Evolutionary conservation across 2,888 invertebrate genomes (phyloP), one percentile per base, ranked within the genome.

Genomic region (Thysanoteuthis rhombus): DNA sequence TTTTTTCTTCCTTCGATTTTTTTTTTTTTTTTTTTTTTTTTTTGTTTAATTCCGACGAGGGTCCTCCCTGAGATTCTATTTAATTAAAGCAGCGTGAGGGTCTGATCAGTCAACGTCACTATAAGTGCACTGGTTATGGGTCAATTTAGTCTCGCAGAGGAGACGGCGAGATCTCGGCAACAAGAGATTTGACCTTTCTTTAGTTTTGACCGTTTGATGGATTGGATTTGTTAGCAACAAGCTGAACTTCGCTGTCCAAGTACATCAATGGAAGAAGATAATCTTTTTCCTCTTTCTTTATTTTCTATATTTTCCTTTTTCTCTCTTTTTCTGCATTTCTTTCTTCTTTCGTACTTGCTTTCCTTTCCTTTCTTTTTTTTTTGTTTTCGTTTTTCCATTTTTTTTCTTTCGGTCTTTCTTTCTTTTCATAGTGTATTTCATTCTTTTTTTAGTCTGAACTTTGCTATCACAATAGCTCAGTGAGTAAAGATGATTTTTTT

Each of bases 81-180:
- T 75, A 75, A 75, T 75, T 75, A 75, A 75, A 75, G 75, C 75
- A 75, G 16, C n/a, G 75, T 75, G 75, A n/a, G n/a, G n/a, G 75
- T 75, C 75, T 75, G 75, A 75, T 75, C 75, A 75, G 75, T 75
- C 75, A 75, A 75, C 75, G 75, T 75, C 75, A 75, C 75, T 75
- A 75, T 75, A 75, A 75, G 75, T 75, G 75, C 75, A 75, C 75
- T 75, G 75, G 75, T 75, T 75, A 75, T 75, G 75, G 75, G 75
- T 75, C 75, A 75, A 75, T 75, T 75, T 75, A n/a, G 75, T 75
- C 75, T 75, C 75, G n/a, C 75, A 75, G n/a, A n/a, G 75, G 75
- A n/a, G n/a, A 75, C 75, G 75, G 75, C 16, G 75, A 75, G n/a
- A 36, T n/a, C 75, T 75, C 75, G 75, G 75, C 75, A 75, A n/a